A percentile compares a stretch with the other conserved stretches of the same genome.
phyloP scores from a whole-genome alignment of 2,113 vertebrate genomes.

The Aegypius monachus region DNA sequence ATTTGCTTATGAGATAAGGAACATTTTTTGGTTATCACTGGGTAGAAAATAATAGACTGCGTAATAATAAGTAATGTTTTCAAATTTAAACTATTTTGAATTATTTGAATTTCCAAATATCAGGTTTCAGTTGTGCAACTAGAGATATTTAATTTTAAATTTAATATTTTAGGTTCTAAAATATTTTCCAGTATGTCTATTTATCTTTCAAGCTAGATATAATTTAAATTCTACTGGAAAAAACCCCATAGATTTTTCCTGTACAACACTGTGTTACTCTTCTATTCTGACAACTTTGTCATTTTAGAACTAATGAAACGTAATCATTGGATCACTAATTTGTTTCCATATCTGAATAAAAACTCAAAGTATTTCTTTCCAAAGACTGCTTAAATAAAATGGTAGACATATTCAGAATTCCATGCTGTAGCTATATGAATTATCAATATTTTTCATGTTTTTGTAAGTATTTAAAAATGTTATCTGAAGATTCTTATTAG shows the following conservation, averaged over 20 bases:
- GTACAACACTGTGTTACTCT: background rate
- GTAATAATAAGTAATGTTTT: background rate
- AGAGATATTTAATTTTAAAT: background rate
- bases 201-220: background rate
- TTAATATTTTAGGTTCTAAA: background rate
- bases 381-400: background rate
- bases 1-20: background rate
- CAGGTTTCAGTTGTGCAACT: background rate
- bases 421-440: background rate
- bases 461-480: background rate
- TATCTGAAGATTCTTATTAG: background rate
- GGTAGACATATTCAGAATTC: background rate
- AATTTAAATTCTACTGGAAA: background rate
- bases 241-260: background rate
- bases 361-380: background rate
- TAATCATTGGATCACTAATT: background rate
- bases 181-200: background rate
- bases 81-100: background rate
- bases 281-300: background rate
- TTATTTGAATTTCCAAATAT: background rate
- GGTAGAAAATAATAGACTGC: background rate
- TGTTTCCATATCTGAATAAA: background rate
- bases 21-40: background rate
- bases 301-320: background rate
- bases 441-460: background rate